Evolutionary conservation across 2,797 vertebrate genomes (phyloP).

Genomic region (Artibeus jamaicensis): DNA sequence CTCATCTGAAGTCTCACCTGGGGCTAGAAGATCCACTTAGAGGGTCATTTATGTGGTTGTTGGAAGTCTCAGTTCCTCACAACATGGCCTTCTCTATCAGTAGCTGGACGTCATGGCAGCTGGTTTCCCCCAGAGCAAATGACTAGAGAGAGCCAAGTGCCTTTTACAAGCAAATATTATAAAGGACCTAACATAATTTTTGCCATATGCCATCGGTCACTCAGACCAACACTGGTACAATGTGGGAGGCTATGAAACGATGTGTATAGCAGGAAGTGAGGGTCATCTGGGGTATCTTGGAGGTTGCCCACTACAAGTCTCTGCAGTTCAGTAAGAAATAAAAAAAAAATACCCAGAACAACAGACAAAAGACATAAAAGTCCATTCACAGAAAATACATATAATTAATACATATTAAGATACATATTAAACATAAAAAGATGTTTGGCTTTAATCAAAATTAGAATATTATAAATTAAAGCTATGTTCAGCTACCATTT

Average conservation of each 20-base stretch:
- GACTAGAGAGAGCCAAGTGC: not conserved
- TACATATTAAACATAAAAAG: not conserved
- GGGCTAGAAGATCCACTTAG: not conserved
- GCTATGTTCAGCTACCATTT: not conserved
- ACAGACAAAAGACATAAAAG: not conserved
- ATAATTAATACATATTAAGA: not conserved
- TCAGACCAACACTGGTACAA: not conserved
- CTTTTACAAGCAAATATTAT: not conserved
- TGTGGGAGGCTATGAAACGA: not conserved
- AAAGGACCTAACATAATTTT: not conserved
- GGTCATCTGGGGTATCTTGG: not conserved
- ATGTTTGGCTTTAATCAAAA: not conserved
- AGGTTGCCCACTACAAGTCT: not conserved
- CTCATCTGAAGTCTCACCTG: not conserved
- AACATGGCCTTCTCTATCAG: not conserved
- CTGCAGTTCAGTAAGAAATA: not conserved
- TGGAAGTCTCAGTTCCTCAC: not conserved
- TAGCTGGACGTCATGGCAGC: not conserved
- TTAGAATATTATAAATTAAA: conserved; percentile 36
- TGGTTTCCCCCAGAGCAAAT: not conserved
- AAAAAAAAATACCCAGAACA: not conserved
- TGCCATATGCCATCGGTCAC: not conserved
- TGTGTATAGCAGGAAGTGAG: not conserved
- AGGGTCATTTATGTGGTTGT: not conserved
- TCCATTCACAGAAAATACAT: not conserved